Evolutionary conservation across 2,888 invertebrate species (phyloP).

Genomic region (Spialia ferax): DNA sequence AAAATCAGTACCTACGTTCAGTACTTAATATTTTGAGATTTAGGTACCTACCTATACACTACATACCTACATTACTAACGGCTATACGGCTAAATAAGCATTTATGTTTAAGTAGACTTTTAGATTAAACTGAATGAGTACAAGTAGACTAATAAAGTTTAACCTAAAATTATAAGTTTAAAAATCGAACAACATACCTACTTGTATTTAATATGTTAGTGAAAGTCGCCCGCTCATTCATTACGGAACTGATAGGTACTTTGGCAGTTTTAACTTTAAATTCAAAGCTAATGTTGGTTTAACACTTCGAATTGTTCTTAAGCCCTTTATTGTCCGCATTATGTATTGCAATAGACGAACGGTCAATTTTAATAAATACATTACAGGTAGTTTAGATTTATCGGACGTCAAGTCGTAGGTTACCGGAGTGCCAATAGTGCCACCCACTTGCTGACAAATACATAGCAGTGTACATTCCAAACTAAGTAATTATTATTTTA

Average conservation of each 20-base stretch:
- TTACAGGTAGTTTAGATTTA: conserved; percentile 46
- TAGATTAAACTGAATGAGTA: too few species aligned
- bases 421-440: conserved; percentile 34
- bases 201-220: background rate
- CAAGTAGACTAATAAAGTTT: too few species aligned
- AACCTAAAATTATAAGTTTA: too few species aligned
- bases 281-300: conserved; percentile 11
- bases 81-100: too few species aligned
- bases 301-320: conserved; percentile 17
- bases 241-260: background rate
- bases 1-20: too few species aligned
- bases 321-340: conserved; percentile 45
- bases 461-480: conserved; percentile 27
- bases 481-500: conserved; percentile 22
- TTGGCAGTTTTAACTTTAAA: background rate
- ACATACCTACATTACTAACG: too few species aligned
- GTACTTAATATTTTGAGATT: too few species aligned
- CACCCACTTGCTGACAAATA: conserved; percentile 41
- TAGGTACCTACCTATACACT: too few species aligned
- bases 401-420: conserved; percentile 41
- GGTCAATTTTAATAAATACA: conserved; percentile 45
- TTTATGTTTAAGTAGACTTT: too few species aligned
- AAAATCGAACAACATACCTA: too few species aligned
- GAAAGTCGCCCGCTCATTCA: too few species aligned
- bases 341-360: conserved; percentile 45